phyloP scores from a whole-genome alignment of 2,797 vertebrate species.

The Aphelocoma californica region DNA sequence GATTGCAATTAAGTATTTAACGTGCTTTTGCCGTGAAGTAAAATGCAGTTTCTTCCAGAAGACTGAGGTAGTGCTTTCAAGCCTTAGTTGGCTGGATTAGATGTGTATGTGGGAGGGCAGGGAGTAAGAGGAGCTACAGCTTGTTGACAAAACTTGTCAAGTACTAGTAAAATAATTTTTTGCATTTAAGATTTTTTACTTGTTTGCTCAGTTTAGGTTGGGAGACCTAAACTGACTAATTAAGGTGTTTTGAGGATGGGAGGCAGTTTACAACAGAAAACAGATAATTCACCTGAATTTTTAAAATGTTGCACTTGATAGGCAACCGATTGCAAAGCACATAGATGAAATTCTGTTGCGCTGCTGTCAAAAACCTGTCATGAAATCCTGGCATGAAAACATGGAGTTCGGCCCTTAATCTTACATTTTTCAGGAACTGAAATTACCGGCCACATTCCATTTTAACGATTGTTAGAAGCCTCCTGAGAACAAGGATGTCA shows the following conservation, averaged over 20 bases:
- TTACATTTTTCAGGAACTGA: background rate
- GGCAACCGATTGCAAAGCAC: background rate
- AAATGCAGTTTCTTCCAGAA: background rate
- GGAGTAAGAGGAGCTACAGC: conserved; percentile 12
- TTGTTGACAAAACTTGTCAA: conserved; percentile 8
- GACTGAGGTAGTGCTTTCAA: background rate
- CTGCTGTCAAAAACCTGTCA: background rate
- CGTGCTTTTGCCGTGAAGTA: background rate
- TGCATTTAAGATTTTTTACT: background rate
- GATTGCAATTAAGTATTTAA: background rate
- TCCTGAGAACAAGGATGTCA: background rate
- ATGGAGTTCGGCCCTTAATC: background rate
- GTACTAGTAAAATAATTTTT: background rate
- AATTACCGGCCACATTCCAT: background rate
- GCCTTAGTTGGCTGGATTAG: background rate
- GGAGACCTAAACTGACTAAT: background rate
- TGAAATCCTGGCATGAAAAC: background rate
- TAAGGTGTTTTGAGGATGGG: background rate
- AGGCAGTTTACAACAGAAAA: background rate
- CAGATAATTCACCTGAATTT: background rate
- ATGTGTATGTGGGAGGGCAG: conserved; percentile 11
- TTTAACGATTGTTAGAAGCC: background rate
- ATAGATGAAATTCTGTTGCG: background rate
- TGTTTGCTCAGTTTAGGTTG: background rate
- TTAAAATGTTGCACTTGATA: background rate